Evolutionary conservation across 2,113 vertebrate genomes (phyloP).

Genomic region (Oxygymnocypris stewartii): DNA sequence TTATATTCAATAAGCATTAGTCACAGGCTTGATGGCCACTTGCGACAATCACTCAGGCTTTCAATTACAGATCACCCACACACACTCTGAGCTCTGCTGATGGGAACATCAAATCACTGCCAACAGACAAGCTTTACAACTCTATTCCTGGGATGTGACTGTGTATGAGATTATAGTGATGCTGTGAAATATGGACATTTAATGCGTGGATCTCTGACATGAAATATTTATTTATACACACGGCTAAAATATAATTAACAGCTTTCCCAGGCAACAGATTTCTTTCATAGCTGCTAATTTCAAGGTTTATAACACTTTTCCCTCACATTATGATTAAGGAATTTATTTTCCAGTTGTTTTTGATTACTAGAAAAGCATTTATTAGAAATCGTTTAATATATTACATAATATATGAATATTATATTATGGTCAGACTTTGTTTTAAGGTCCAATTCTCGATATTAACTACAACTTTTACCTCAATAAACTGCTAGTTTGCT

Average conservation of each 20-base stretch:
- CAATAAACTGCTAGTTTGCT: too few relatives aligned
- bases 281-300: background rate
- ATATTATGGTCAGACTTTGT: too few relatives aligned
- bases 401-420: too few relatives aligned
- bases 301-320: background rate
- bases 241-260: background rate
- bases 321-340: background rate
- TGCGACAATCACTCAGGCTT: constrained; percentile 5
- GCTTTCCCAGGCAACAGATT: background rate
- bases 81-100: background rate
- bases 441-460: too few relatives aligned
- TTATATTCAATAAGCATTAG: constrained; percentile 33
- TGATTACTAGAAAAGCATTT: background rate
- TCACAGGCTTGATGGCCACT: constrained; percentile 34
- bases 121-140: background rate
- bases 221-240: background rate
- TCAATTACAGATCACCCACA: constrained; percentile 23
- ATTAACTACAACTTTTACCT: too few relatives aligned
- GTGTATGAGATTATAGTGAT: background rate
- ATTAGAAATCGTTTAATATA: too few relatives aligned
- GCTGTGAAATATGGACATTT: background rate
- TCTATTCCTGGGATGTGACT: constrained; percentile 15
- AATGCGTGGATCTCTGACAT: background rate
- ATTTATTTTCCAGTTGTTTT: background rate
- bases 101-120: constrained; percentile 7